Evolutionary conservation across 2,888 invertebrate genomes (phyloP), one percentile per base, ranked within the genome.

Genomic region (Chrysolina oricalcia): DNA sequence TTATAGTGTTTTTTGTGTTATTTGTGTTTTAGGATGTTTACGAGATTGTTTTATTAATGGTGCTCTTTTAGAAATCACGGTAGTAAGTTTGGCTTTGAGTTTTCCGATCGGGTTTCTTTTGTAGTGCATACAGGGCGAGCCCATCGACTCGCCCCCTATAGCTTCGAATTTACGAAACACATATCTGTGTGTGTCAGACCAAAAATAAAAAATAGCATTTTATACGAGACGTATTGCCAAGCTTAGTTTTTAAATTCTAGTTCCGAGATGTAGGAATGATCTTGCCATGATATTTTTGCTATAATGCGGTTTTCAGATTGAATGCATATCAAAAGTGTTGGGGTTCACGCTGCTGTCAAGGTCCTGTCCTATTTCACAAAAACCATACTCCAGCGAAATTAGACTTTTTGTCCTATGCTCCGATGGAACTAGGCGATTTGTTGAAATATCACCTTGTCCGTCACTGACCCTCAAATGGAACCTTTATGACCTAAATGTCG

Each of bases 111-210:
- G 69, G 53, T 76, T 75, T 9, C 70, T 65, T 19, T 65, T 65
- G 13, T 65, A 41, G 41, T 41, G 21, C 43, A 19, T 21, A n/a
- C 41, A 19, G 65, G 23, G 65, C 15, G 43, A 27, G 40, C 23
- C 62, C 67, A 64, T 43, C 27, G 21, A 23, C 59, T 41, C 19
- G 53, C 59, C 56, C 56, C 9, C 59, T 48, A 48, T 50, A 70
- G 70, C 72, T 77, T 72, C 59, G 75, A 71, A 75, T 78, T 84
- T 81, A 78, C 75, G 76, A 80, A 81, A 81, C 82, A 85, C 85
- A 86, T 86, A 86, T 86, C 85, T 4, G 11, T 83, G 79, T 84
- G 82, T 82, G 82, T 83, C 83, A 83, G 84, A 85, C 85, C 85
- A 86, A 86, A 53, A 53, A 53, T 11, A 19, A 53, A 19, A 53